Evolutionary conservation across 1,140 invertebrate species (phyloP).

Genomic region (Sarcophaga bullata): DNA sequence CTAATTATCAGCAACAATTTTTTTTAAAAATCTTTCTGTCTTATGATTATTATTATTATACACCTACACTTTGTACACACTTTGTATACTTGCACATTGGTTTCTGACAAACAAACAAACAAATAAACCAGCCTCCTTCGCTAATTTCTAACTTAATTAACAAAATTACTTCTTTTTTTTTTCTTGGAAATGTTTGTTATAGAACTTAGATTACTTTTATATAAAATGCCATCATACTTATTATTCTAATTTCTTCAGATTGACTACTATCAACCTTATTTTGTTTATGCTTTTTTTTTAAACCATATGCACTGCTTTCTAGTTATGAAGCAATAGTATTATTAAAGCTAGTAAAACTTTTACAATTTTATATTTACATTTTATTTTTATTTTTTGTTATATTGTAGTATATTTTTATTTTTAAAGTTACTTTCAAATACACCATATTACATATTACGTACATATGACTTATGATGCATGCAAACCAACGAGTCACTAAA

Average conservation of each 20-base stretch:
- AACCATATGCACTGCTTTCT: background rate
- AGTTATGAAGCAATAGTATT: background rate
- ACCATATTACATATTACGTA: background rate
- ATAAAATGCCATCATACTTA: background rate
- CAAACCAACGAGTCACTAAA: background rate
- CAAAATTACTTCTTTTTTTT: background rate
- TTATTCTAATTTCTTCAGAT: background rate
- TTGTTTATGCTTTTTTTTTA: background rate
- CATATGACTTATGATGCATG: background rate
- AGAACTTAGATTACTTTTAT: background rate
- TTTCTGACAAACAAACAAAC: background rate
- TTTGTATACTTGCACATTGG: slow-evolving; percentile 21
- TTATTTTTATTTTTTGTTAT: background rate
- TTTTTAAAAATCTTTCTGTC: slow-evolving; percentile 5
- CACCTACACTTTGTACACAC: slow-evolving; percentile 11
- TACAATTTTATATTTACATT: too few species aligned
- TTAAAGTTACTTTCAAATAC: background rate
- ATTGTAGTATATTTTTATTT: background rate
- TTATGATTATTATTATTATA: slow-evolving; percentile 3
- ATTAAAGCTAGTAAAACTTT: background rate
- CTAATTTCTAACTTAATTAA: slow-evolving; percentile 18
- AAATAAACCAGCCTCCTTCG: background rate
- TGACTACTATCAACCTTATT: background rate
- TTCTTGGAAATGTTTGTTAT: slow-evolving; percentile 9
- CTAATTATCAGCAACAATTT: slow-evolving; percentile 2